phyloP scores from a whole-genome alignment of 1,140 invertebrate genomes.

The Drosophila varians region DNA sequence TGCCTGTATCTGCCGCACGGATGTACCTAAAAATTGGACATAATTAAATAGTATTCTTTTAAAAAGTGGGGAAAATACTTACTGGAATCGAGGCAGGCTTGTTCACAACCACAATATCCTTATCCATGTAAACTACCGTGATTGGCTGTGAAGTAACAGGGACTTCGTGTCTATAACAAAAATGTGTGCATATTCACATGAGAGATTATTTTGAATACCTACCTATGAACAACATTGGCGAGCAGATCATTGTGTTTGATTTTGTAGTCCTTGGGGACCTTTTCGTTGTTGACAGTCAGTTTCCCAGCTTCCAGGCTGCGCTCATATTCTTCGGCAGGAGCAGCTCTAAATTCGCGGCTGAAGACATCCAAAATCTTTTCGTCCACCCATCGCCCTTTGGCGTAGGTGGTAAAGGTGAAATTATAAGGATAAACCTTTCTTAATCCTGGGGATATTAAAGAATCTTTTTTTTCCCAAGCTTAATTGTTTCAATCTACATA shows the following conservation, averaged over 20 bases:
- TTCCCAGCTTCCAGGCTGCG: slow-evolving; percentile 95
- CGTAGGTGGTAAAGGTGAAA: slow-evolving; percentile 98
- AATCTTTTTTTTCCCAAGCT: no score
- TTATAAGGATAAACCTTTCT: slow-evolving; percentile 99
- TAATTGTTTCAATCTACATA: slow-evolving; percentile 82
- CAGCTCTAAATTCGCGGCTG: slow-evolving; percentile 95
- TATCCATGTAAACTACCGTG: slow-evolving; percentile 98
- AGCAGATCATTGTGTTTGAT: slow-evolving; percentile 97
- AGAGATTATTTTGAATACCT: slow-evolving; percentile 34
- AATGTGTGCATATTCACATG: slow-evolving; percentile 24
- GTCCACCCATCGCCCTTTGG: slow-evolving; percentile 98
- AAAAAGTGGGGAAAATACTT: slow-evolving; percentile 84
- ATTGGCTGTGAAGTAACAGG: slow-evolving; percentile 97
- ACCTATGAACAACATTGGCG: slow-evolving; percentile 98
- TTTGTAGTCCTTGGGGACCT: slow-evolving; percentile 95
- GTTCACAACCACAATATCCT: slow-evolving; percentile 99
- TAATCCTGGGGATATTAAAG: slow-evolving; percentile 92
- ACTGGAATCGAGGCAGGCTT: slow-evolving; percentile 99
- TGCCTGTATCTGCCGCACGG: slow-evolving; percentile 98
- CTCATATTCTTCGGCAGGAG: slow-evolving; percentile 96
- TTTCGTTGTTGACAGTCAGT: slow-evolving; percentile 97
- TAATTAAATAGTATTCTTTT: neutral
- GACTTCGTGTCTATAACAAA: slow-evolving; percentile 94
- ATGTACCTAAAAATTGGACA: slow-evolving; percentile 89
- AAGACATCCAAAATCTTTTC: slow-evolving; percentile 97